These are phyloP conservation scores for Himalopsyche anomala DNA, from an alignment of 2,888 invertebrate genomes.

Conservation along the genomic window DNA sequence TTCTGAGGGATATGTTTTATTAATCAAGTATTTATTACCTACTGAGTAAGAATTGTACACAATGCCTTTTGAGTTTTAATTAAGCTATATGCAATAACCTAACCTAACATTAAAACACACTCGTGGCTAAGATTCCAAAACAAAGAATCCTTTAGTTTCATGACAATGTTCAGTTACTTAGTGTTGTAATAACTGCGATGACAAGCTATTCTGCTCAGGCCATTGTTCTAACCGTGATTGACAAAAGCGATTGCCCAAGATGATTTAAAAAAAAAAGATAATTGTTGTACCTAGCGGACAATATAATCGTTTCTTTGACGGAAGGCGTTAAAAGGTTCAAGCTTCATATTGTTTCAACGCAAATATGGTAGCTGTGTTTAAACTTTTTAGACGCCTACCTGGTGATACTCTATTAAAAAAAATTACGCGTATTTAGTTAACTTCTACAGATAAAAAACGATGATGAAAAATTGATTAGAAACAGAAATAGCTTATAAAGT, in stretches of 20 bases:
- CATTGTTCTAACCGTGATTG: constrained; percentile 40
- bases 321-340: constrained; percentile 16
- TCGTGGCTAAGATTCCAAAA: neutral
- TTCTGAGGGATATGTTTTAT: too few relatives aligned
- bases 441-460: too few relatives aligned
- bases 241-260: constrained; percentile 37
- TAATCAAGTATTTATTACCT: too few relatives aligned
- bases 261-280: constrained; percentile 18
- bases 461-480: too few relatives aligned
- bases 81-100: neutral
- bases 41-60: too few relatives aligned
- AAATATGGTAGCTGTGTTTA: constrained; percentile 14
- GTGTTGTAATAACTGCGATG: constrained; percentile 19
- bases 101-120: neutral
- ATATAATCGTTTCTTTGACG: constrained; percentile 31
- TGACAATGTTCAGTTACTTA: constrained; percentile 35
- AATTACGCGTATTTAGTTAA: too few relatives aligned
- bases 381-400: neutral
- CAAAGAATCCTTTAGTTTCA: constrained; percentile 12
- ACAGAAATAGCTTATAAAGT: too few relatives aligned
- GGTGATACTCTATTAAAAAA: too few relatives aligned
- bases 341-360: neutral
- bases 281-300: constrained; percentile 4
- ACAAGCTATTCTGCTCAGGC: constrained; percentile 19
- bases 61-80: too few relatives aligned